Evolutionary conservation across 2,113 vertebrate genomes (phyloP).

Genomic region (Chlorodrepanis virens): DNA sequence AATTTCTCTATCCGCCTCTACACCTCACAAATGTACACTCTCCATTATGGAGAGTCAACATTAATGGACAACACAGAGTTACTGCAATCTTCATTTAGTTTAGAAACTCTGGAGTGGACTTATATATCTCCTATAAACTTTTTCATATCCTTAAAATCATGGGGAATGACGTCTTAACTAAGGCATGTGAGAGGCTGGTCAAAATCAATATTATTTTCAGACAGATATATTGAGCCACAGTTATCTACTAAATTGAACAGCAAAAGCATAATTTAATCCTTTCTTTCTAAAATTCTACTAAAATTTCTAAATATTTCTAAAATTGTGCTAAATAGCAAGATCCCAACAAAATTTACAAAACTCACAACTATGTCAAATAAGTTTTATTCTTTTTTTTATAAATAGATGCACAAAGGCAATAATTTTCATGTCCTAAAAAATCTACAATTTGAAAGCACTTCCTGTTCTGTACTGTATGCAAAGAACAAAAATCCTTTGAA

Average conservation of each 20-base stretch:
- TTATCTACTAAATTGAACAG: background rate
- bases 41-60: background rate
- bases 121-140: background rate
- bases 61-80: background rate
- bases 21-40: background rate
- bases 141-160: background rate
- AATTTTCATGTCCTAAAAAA: background rate
- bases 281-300: background rate
- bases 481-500: background rate
- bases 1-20: background rate
- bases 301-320: background rate
- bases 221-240: background rate
- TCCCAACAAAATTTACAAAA: background rate
- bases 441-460: background rate
- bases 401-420: background rate
- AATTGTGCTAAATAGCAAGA: background rate
- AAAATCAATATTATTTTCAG: background rate
- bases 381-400: background rate
- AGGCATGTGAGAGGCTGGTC: background rate
- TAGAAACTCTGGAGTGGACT: background rate
- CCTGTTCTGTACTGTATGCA: background rate
- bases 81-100: background rate
- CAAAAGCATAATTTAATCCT: background rate
- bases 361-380: background rate
- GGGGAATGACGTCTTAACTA: background rate